A percentile compares a stretch with the other conserved stretches of the same genome.
Evolutionary conservation across 1,140 invertebrate species (phyloP).

Genomic region (Panonychus citri): DNA sequence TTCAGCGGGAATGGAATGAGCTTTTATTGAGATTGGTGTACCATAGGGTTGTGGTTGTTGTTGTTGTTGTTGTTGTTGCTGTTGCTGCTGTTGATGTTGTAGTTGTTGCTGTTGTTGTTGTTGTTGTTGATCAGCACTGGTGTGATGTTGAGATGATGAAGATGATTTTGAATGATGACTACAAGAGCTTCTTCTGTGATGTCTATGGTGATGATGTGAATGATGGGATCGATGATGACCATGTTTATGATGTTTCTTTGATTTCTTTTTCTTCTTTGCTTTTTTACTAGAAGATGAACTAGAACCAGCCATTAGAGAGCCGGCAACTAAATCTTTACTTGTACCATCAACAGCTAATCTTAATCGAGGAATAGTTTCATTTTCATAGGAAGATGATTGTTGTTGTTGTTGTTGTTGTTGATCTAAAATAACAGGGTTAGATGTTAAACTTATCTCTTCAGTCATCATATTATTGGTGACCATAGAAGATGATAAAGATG

Average conservation of each 20-base stretch:
- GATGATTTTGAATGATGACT: constrained; percentile 6
- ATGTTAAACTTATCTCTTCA: no score
- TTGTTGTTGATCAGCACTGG: constrained; percentile 1
- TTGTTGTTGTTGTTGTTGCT: neutral
- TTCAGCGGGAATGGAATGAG: no score
- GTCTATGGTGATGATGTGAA: constrained; percentile 10
- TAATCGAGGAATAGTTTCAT: neutral
- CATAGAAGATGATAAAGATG: no score
- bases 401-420: neutral
- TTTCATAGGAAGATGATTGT: neutral
- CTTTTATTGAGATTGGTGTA: constrained; percentile 3
- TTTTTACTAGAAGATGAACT: constrained; percentile 4
- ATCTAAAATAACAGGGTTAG: neutral
- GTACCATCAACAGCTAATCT: neutral
- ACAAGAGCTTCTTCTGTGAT: constrained; percentile 9
- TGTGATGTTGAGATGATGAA: neutral
- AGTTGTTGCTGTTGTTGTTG: constrained; percentile 3
- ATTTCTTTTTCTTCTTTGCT: constrained; percentile 10
- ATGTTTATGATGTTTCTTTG: constrained; percentile 12
- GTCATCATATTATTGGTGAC: no score
- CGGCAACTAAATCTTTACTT: neutral
- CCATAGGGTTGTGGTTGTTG: neutral
- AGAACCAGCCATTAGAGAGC: neutral
- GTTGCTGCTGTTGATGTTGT: no score
- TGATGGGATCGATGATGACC: constrained; percentile 15